Base-by-base conservation (phyloP, 2,797 vertebrate species). In the Leuciscus waleckii region DNA sequence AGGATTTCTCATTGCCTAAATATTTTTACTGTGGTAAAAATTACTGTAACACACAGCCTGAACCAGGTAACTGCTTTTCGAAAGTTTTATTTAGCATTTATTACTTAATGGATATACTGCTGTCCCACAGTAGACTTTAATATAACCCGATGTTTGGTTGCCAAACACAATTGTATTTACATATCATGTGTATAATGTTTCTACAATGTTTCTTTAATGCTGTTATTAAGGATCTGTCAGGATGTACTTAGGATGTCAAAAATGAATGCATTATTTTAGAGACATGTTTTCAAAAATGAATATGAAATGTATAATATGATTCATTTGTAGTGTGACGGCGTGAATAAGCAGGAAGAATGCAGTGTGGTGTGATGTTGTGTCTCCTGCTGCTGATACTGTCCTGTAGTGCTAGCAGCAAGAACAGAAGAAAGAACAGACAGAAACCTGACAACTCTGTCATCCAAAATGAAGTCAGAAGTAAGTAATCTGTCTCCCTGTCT, bases 361-460 rank as follows among this genome's bases (percentile, higher is more conserved):
- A 84, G 92, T 92, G 93, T 89, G 89, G 90, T 29, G 3, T 88
- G 13, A 88, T 91, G 90, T 43, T 93, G 58, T 87, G 93, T 83
- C 83, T 96, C 58, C 51, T 96, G 68, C 88, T 94, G 87, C 17
- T 94, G 90, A 49, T 88, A 26, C 85, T 93, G 86, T 90, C 86
- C 11, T 90, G 77, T 81, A 80, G 63, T 21, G 90, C 85, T 37
- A 32, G 65, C 79, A 91, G 93, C 73, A 96, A 97, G 89, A 93
- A 85, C 77, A 95, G 93, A 88, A 94, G 92, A 90, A 96, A 85
- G 87, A 96, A 95, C 91, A 94, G 90, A 68, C 93, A 93, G 82
- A 95, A 91, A 87, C 87, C 93, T 32, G 93, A 94, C 39, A 93
- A 91, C 89, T 89, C 91, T 2, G 0, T 92, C 83, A 82, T 92